Evolutionary conservation across 2,888 invertebrate genomes (phyloP), one percentile per base, ranked within the genome.

Genomic region (Penaeus monodon): DNA sequence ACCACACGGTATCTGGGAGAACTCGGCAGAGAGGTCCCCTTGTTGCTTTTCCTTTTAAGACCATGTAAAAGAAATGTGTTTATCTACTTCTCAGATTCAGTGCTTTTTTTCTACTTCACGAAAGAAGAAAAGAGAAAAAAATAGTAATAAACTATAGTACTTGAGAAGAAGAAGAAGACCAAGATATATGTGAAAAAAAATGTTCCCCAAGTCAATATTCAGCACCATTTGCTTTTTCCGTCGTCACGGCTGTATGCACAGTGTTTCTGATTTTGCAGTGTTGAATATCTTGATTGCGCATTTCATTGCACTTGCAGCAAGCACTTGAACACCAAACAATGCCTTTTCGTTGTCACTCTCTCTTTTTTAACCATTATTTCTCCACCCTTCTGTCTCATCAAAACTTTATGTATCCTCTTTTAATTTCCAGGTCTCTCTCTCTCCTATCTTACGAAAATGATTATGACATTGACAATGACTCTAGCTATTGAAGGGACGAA

Each of bases 391-490:
- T 49, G 29, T 78, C 79, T 80, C n/a, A 65, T 29, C 84, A 65
- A 66, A 70, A 24, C 64, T 63, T 83, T 44, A 68, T 65, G 64
- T 83, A 73, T 78, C 73, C 27, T 81, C 80, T 85, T 70, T 81
- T 68, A 66, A 73, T 70, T 85, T 86, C 49, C 86, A 86, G 86
- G 86, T 86, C 86, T 76, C 86, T 86, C 81, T 86, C 86, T 81
- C 86, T 86, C 81, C 86, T 86, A 81, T 81, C 73, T 86, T 87
- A 87, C 87, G 87, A 87, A 87, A 83, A 87, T 87, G 87, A 87
- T 79, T 87, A 83, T 87, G 87, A 87, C 83, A 83, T 83, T 87
- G 87, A 87, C 87, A 87, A 83, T 83, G 87, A 87, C 70, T 86
- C 86, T 86, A 86, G 68, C 86, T 83, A 87, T 87, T 83, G 83